Evolutionary conservation across 30 jellyfish, hydroid and myxozoan genomes (phyloP).

Genomic region (Hydractinia symbiolongicarpus): DNA sequence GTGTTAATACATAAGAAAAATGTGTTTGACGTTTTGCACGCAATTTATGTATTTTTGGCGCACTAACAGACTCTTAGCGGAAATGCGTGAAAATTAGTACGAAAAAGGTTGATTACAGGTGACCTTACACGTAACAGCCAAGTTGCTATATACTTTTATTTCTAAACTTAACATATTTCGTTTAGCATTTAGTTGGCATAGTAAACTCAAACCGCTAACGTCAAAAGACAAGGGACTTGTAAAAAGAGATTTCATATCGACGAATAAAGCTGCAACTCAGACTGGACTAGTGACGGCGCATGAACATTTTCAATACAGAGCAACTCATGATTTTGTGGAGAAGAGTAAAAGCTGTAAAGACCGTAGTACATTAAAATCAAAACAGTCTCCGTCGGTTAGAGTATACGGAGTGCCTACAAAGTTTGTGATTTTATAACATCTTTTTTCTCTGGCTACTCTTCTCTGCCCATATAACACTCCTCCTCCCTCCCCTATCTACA

Average conservation of each 20-base stretch:
- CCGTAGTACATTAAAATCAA: neutral
- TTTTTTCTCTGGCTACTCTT: neutral
- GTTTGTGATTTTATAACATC: constrained; percentile 33
- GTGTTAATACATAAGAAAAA: too few species aligned
- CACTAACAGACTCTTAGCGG: too few species aligned
- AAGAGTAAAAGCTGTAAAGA: constrained; percentile 10
- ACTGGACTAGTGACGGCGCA: constrained; percentile 89
- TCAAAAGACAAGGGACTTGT: constrained; percentile 16
- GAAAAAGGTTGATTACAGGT: neutral
- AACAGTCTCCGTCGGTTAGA: constrained; percentile 54
- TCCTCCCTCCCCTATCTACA: too few species aligned
- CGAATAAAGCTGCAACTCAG: constrained; percentile 91
- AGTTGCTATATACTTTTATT: neutral
- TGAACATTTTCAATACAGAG: constrained; percentile 80
- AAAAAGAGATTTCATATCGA: constrained; percentile 58
- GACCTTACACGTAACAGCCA: neutral
- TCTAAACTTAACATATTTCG: neutral
- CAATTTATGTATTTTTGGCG: too few species aligned
- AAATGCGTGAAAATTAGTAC: too few species aligned
- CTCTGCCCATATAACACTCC: neutral
- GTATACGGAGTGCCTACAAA: constrained; percentile 92
- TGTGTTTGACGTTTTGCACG: too few species aligned
- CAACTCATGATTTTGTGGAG: constrained; percentile 47
- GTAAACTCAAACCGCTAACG: constrained; percentile 7
- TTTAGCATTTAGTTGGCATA: constrained; percentile 63